Evolutionary conservation across 1,140 invertebrate genomes (phyloP).

Genomic region (Neoseiulus cucumeris): DNA sequence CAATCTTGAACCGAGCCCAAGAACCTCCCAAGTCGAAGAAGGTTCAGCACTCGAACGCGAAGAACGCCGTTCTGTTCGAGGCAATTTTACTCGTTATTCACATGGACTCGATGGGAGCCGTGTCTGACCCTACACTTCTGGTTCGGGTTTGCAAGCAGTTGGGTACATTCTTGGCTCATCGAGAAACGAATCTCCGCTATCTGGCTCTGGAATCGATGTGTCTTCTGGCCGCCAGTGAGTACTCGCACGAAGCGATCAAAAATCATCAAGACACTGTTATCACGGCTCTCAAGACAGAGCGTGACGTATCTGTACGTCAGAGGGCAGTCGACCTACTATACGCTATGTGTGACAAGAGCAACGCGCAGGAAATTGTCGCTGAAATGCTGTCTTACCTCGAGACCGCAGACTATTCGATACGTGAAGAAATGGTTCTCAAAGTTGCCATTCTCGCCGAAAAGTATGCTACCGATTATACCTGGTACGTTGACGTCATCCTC

Average conservation of each 20-base stretch:
- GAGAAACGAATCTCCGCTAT: constrained; percentile 96
- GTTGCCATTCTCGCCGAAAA: constrained; percentile 98
- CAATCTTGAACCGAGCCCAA: constrained; percentile 98
- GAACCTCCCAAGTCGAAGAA: constrained; percentile 99
- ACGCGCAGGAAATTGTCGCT: constrained; percentile 97
- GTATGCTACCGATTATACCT: constrained; percentile 97
- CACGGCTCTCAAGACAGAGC: constrained; percentile 96
- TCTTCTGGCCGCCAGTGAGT: constrained; percentile 92
- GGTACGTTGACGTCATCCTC: constrained; percentile 96
- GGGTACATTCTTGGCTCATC: constrained; percentile 91
- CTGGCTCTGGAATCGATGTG: constrained; percentile 98
- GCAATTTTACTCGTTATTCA: constrained; percentile 99
- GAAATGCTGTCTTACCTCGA: constrained; percentile 99
- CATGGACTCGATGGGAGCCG: constrained; percentile 43
- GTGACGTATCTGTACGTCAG: constrained; percentile 94
- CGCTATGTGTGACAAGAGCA: constrained; percentile 98
- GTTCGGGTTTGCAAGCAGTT: constrained; percentile 96
- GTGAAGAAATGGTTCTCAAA: constrained; percentile 99
- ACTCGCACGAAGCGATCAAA: constrained; percentile 98
- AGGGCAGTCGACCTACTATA: constrained; percentile 95
- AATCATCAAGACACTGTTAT: constrained; percentile 99
- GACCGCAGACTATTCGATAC: constrained; percentile 97
- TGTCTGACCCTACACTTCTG: constrained; percentile 69
- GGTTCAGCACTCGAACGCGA: constrained; percentile 98
- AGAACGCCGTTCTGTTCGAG: constrained; percentile 98